These are phyloP conservation scores for Trachelus tabidus DNA, from an alignment of 2,888 invertebrate genomes.

Conservation along the genomic window DNA sequence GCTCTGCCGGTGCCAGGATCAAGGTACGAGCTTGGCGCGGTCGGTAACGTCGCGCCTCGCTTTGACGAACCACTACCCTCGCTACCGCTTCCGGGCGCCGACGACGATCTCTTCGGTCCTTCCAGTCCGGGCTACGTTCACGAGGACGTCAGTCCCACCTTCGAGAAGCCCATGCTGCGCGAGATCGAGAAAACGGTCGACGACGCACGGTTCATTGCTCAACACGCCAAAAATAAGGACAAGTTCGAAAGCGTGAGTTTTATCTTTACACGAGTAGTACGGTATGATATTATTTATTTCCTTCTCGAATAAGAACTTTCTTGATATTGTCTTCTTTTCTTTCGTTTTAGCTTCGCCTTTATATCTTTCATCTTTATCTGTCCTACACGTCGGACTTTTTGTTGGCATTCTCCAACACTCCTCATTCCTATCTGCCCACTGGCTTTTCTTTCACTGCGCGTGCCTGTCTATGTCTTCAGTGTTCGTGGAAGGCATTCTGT, in stretches of 20 bases:
- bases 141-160: conserved; percentile 79
- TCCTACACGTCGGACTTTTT: not conserved
- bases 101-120: conserved; percentile 86
- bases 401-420: not conserved
- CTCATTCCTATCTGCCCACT: not conserved
- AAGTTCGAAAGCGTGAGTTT: conserved; percentile 91
- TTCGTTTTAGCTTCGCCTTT: not conserved
- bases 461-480: not conserved
- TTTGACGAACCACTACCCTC: conserved; percentile 79
- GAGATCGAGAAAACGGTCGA: conserved; percentile 94
- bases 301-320: not conserved
- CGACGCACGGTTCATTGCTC: conserved; percentile 93
- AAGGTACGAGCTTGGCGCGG: conserved; percentile 69
- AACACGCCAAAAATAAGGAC: conserved; percentile 94
- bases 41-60: conserved; percentile 68
- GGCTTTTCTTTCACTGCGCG: not conserved
- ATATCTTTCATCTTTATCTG: not conserved
- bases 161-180: conserved; percentile 83
- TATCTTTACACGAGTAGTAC: not conserved
- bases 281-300: not conserved
- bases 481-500: not conserved
- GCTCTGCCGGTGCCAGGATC: not conserved
- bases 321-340: not conserved
- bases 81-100: conserved; percentile 79
- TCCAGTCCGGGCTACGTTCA: conserved; percentile 71